A percentile compares a stretch with the other conserved stretches of the same genome.
phyloP scores from a whole-genome alignment of 2,797 vertebrate genomes.

The Emys orbicularis region DNA sequence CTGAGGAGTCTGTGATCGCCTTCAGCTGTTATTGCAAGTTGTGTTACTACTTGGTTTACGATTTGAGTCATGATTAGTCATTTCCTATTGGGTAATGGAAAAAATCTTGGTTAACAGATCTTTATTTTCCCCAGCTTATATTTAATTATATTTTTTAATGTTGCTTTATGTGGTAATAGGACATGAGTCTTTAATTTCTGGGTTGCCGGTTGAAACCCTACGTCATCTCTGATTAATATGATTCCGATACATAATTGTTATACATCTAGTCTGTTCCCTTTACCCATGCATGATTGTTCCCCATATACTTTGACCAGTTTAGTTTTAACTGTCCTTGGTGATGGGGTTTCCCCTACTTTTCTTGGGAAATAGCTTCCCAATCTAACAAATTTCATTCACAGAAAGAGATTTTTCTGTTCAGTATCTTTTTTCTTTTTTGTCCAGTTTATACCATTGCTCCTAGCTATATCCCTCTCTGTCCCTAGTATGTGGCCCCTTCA shows the following conservation, averaged over 20 bases:
- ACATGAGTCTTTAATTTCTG: background rate
- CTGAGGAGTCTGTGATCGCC: conserved; percentile 12
- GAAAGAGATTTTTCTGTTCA: background rate
- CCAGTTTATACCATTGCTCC: background rate
- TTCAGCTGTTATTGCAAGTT: background rate
- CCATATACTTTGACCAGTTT: background rate
- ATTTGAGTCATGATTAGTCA: conserved; percentile 24
- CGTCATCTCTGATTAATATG: fast-evolving
- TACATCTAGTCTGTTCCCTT: background rate
- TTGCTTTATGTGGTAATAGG: background rate
- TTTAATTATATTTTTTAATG: background rate
- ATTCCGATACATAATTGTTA: background rate
- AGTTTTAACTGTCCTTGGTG: background rate
- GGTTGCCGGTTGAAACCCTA: background rate
- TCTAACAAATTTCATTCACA: background rate
- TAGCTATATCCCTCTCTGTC: background rate
- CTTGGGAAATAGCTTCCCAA: background rate
- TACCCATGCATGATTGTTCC: background rate
- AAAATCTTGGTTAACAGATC: background rate
- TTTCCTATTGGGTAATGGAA: conserved; percentile 39
- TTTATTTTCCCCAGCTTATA: fast-evolving
- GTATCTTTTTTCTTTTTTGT: background rate
- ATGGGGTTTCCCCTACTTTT: background rate
- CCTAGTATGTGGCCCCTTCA: background rate
- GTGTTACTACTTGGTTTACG: background rate